These are phyloP conservation scores for Coelogynopora nodosa DNA, from an alignment of 2,888 invertebrate species.

Conservation along the genomic window DNA sequence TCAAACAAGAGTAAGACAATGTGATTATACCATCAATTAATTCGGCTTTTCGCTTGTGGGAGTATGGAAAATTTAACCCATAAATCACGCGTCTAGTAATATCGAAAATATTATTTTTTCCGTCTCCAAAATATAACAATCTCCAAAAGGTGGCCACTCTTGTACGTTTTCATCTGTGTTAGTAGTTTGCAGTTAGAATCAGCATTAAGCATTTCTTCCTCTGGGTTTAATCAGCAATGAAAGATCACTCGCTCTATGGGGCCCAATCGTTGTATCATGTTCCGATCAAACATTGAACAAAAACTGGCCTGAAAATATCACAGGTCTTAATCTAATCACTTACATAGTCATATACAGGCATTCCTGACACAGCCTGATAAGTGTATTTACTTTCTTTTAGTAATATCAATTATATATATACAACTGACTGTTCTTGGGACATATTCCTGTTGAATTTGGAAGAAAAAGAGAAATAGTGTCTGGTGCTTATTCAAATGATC, in stretches of 20 bases:
- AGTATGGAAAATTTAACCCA: too few species aligned
- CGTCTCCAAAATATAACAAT: not conserved
- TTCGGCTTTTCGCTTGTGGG: too few species aligned
- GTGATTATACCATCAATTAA: too few species aligned
- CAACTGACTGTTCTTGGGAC: not conserved
- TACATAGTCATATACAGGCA: not conserved
- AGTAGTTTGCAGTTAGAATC: too few species aligned
- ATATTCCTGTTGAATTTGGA: not conserved
- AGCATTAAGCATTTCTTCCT: too few species aligned
- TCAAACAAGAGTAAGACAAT: not conserved
- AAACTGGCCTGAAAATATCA: not conserved
- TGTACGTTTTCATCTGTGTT: too few species aligned
- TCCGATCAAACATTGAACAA: not conserved
- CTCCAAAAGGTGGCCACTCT: too few species aligned
- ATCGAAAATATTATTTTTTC: too few species aligned
- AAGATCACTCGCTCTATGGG: not conserved
- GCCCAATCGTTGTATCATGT: not conserved
- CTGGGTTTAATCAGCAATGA: not conserved
- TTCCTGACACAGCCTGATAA: not conserved
- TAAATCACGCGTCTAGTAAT: too few species aligned
- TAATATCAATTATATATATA: not conserved
- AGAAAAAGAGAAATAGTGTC: not conserved
- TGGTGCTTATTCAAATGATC: not conserved
- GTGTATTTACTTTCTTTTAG: not conserved
- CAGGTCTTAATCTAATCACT: not conserved